Evolutionary conservation across 2,797 vertebrate genomes (phyloP), one percentile per base, ranked within the genome.

Genomic region (Argentina silus): DNA sequence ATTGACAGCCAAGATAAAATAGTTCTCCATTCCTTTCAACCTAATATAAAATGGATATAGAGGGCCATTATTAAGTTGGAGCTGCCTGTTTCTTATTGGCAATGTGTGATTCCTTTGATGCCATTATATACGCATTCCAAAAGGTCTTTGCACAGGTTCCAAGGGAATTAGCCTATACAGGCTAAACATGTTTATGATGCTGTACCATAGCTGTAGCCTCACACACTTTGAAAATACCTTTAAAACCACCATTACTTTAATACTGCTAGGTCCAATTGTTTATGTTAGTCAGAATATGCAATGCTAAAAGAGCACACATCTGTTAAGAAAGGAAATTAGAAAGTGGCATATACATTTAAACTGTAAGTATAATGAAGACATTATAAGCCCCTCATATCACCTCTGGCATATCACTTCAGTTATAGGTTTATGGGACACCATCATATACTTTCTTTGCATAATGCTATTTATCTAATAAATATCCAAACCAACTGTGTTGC

Each of bases 71-170:
- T 75, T 74, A 47, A 53, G 55, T 17, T 67, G 70, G 50, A 56
- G 71, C 50, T 75, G 72, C 75, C 70, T 80, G 78, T 67, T 80
- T 80, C 65, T 70, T 74, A 76, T 72, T 74, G 71, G 75, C 72
- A 59, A 56, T 21, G 23, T 43, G 48, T 36, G 65, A 64, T 45
- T 50, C 73, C 69, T 65, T 73, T 69, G 73, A 78, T 61, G 55
- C 64, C 69, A 82, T 82, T 82, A 82, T 77, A 65, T 57, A 80
- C 62, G 78, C 77, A 85, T 85, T 82, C 80, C 78, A 61, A 61
- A 71, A 64, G 42, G 57, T 76, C 63, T 78, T 75, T 67, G 17
- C 42, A 47, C 53, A 65, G 76, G 64, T 78, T 74, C 69, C 59
- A 72, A 48, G 70, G 70, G 45, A 6, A 23, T 51, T 45, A 72